Evolutionary conservation across 2,113 vertebrate genomes (phyloP).

Genomic region (Urocolius indicus): DNA sequence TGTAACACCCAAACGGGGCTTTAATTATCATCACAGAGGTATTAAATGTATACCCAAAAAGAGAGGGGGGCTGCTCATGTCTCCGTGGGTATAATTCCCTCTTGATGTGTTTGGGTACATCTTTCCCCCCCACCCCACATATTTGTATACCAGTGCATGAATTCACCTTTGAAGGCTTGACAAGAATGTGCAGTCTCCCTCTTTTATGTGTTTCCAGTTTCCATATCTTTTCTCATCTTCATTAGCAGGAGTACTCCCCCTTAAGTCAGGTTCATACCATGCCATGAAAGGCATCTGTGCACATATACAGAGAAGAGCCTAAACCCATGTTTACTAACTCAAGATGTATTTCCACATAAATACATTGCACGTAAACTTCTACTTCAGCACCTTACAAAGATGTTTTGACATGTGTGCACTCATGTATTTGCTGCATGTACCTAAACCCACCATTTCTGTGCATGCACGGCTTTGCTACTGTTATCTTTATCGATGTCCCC

Average conservation of each 20-base stretch:
- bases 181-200: constrained; percentile 49
- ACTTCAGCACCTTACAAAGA: neutral
- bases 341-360: constrained; percentile 9
- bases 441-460: neutral
- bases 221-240: constrained; percentile 55
- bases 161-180: constrained; percentile 61
- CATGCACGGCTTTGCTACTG: neutral
- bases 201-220: constrained; percentile 63
- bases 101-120: constrained; percentile 44
- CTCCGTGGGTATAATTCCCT: constrained; percentile 25
- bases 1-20: neutral
- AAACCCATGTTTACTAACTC: constrained; percentile 14
- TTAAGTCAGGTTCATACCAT: constrained; percentile 18
- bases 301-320: neutral
- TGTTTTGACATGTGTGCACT: neutral
- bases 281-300: constrained; percentile 28
- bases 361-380: neutral
- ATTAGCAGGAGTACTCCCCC: constrained; percentile 31
- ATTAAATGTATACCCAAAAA: constrained; percentile 2
- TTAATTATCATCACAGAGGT: constrained; percentile 44
- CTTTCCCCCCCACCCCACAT: constrained; percentile 1
- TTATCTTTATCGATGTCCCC: neutral
- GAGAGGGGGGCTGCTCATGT: constrained; percentile 1
- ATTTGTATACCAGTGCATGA: constrained; percentile 37
- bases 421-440: neutral